These are phyloP conservation scores for Noctua comes DNA, from an alignment of 2,888 invertebrate genomes.

Conservation along the genomic window DNA sequence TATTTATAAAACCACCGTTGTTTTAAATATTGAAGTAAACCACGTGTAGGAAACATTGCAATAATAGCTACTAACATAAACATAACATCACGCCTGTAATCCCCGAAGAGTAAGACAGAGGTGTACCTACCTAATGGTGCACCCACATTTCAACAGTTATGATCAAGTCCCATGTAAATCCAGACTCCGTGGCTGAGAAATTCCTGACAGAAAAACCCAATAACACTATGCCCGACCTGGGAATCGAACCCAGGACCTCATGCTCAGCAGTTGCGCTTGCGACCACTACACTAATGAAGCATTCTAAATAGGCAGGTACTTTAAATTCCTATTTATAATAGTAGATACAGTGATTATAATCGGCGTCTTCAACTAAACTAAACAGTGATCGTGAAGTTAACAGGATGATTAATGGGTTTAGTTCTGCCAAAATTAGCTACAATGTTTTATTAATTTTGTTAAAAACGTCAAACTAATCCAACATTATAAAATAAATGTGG, in stretches of 20 bases:
- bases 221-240: background rate
- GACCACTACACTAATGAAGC: too few species aligned
- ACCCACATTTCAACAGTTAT: background rate
- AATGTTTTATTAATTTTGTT: too few species aligned
- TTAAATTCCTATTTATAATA: background rate
- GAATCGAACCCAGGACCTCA: background rate
- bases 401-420: background rate
- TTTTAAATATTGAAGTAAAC: background rate
- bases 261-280: too few species aligned
- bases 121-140: background rate
- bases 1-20: slow-evolving; percentile 34
- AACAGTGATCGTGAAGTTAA: background rate
- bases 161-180: background rate
- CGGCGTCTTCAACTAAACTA: background rate
- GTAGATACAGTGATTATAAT: background rate
- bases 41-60: background rate
- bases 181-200: background rate
- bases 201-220: background rate
- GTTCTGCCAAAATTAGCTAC: background rate
- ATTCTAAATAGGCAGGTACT: too few species aligned
- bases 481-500: too few species aligned
- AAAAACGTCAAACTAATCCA: background rate
- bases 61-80: background rate
- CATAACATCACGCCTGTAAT: background rate
- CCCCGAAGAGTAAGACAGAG: background rate